phyloP scores from a whole-genome alignment of 2,888 invertebrate species.

The Andrena hattorfiana region DNA sequence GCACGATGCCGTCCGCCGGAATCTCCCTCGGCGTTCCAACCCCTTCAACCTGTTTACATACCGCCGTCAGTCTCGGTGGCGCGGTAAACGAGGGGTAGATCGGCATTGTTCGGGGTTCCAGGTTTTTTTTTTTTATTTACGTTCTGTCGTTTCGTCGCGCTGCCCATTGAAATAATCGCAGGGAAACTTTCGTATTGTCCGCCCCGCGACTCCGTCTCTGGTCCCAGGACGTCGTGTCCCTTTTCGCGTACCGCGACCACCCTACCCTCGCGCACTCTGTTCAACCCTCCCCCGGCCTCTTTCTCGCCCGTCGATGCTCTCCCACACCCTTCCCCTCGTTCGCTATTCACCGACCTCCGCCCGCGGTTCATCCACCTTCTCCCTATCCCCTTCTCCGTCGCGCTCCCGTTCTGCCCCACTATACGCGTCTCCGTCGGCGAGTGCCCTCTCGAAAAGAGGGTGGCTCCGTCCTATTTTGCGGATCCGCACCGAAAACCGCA shows the following conservation, averaged over 20 bases:
- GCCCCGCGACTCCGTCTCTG: slow-evolving; percentile 42
- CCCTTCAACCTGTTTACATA: slow-evolving; percentile 61
- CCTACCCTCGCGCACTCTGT: slow-evolving; percentile 9
- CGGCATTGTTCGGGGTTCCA: slow-evolving; percentile 56
- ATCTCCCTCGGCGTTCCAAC: slow-evolving; percentile 26
- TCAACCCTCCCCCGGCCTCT: slow-evolving; percentile 13
- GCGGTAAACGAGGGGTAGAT: slow-evolving; percentile 45
- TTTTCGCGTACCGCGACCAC: slow-evolving; percentile 35
- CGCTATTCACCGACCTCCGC: slow-evolving; percentile 66
- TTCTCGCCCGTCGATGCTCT: slow-evolving; percentile 37
- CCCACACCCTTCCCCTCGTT: slow-evolving; percentile 1
- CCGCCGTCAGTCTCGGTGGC: slow-evolving; percentile 32
- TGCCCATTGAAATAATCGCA: slow-evolving; percentile 63
- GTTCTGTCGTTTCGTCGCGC: slow-evolving; percentile 53
- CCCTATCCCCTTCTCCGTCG: slow-evolving; percentile 27
- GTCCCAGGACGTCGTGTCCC: slow-evolving; percentile 66
- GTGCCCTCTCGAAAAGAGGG: slow-evolving; percentile 68
- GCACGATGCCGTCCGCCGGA: slow-evolving; percentile 20
- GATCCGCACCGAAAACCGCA: slow-evolving; percentile 77
- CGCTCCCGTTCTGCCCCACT: slow-evolving; percentile 21
- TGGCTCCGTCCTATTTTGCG: slow-evolving; percentile 75
- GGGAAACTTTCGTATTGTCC: slow-evolving; percentile 62
- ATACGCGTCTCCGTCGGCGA: slow-evolving; percentile 30
- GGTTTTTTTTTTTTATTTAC: slow-evolving; percentile 60
- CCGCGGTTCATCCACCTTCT: slow-evolving; percentile 79